Percentiles rank a stretch among this genome's conserved stretches.
Conservation (phyloP, 2,888 invertebrate genomes). For the Papilio gigon region DNA sequence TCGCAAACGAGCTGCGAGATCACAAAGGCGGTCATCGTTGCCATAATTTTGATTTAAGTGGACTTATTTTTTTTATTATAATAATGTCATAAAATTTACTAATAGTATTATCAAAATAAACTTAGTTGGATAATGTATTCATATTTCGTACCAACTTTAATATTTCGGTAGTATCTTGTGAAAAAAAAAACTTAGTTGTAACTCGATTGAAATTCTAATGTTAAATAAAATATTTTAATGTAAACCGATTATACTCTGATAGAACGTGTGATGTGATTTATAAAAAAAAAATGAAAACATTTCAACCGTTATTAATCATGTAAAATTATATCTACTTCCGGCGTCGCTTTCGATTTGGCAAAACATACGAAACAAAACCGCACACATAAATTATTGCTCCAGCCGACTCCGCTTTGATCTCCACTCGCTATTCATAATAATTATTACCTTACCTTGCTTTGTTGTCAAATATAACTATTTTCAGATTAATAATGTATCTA, state of each 20-base stretch:
- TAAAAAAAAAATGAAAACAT: no score
- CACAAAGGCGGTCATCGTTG: no score
- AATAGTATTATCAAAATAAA: no score
- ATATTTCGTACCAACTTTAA: no score
- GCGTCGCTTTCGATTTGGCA: slow-evolving; percentile 26
- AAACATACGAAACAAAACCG: slow-evolving; percentile 20
- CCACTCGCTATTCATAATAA: slow-evolving; percentile 32
- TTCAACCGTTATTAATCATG: no score
- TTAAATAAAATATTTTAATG: neutral
- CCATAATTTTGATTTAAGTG: neutral
- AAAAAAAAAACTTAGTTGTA: neutral
- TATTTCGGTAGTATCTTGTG: neutral
- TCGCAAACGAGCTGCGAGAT: no score
- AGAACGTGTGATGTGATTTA: no score
- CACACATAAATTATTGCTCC: slow-evolving; percentile 34
- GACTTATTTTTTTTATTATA: neutral
- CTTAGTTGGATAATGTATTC: no score
- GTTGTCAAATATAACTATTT: slow-evolving; percentile 21
- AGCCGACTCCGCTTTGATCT: slow-evolving; percentile 36
- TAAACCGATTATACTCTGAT: neutral
- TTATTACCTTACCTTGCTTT: slow-evolving; percentile 22
- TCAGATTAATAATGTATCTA: slow-evolving; percentile 35
- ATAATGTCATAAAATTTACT: no score
- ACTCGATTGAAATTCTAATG: neutral
- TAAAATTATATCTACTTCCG: no score